phyloP scores from a whole-genome alignment of 2,113 vertebrate genomes.

The Aldabrachelys gigantea region DNA sequence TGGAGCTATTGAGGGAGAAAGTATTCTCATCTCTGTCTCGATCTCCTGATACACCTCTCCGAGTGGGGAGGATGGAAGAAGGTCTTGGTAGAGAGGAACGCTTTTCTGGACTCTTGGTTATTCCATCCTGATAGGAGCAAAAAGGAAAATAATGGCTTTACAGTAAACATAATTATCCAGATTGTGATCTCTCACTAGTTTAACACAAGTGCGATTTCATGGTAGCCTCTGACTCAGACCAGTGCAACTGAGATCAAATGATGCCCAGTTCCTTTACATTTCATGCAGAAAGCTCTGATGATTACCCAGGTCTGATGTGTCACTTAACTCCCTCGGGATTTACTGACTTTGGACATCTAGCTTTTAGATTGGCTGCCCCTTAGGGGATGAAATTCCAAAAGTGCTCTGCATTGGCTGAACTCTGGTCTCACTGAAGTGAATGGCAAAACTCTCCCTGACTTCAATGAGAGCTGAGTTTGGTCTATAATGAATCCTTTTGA shows the following conservation, averaged over 20 bases:
- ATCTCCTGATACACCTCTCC: constrained; percentile 85
- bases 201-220: neutral
- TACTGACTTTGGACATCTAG: neutral
- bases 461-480: neutral
- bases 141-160: neutral
- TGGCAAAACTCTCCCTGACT: neutral
- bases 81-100: constrained; percentile 91
- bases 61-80: constrained; percentile 89
- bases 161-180: neutral
- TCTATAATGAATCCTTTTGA: neutral
- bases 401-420: neutral
- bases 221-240: neutral
- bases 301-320: neutral
- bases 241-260: neutral
- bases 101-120: constrained; percentile 91
- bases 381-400: neutral
- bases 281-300: neutral
- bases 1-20: constrained; percentile 91
- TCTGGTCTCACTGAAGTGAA: neutral
- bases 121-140: constrained; percentile 85
- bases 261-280: neutral
- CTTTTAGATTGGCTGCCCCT: neutral
- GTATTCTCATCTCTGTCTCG: constrained; percentile 92
- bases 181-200: neutral
- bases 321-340: neutral